A percentile compares a stretch with the other conserved stretches of the same genome.
Conservation (phyloP, 2,113 vertebrate species). For the Macrotis lagotis region DNA sequence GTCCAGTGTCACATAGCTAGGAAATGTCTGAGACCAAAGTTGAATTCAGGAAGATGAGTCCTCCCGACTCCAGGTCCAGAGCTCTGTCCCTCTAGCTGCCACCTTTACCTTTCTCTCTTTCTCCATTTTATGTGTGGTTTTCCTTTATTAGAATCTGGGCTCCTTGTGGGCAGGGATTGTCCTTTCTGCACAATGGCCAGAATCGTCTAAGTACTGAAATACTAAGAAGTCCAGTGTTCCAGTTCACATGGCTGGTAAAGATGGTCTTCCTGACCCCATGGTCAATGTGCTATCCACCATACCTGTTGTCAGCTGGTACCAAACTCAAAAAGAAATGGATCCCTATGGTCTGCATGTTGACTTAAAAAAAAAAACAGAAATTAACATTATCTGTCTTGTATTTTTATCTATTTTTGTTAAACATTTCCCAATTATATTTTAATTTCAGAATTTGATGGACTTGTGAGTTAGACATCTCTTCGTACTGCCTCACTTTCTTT, state of each 20-base stretch:
- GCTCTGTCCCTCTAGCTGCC: no score
- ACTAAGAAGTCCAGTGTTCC: no score
- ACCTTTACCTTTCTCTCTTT: no score
- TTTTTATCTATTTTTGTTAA: not conserved
- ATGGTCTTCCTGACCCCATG: not conserved
- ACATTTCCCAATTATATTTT: not conserved
- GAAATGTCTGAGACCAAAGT: not conserved
- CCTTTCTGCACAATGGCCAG: no score
- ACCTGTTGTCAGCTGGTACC: not conserved
- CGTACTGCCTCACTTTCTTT: not conserved
- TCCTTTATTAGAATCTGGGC: no score
- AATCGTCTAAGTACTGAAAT: no score
- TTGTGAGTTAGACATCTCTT: not conserved
- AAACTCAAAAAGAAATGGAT: not conserved
- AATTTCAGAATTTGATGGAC: not conserved
- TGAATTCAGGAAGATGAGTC: not conserved
- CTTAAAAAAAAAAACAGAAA: not conserved
- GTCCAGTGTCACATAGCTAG: not conserved
- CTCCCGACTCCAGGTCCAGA: no score
- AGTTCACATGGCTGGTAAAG: no score
- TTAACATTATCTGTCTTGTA: not conserved
- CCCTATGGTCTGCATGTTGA: no score
- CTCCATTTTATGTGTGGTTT: no score
- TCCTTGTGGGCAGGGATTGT: no score
- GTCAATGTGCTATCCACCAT: not conserved